Conservation (phyloP, 1,140 invertebrate genomes). For the Periplaneta americana region DNA sequence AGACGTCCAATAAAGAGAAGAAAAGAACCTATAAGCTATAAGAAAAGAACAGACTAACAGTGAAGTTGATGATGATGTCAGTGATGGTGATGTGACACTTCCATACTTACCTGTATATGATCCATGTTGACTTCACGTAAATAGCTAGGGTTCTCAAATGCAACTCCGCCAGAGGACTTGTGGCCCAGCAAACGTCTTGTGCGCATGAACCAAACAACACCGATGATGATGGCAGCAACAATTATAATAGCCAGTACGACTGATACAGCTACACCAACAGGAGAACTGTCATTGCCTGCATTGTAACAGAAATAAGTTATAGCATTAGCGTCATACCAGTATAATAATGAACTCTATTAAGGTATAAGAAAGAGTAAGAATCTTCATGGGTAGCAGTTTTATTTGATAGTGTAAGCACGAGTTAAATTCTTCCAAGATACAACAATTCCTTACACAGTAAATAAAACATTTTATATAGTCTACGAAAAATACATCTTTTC, state of each 20-base stretch:
- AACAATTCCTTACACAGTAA: no score
- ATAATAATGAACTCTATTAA: no score
- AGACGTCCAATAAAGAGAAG: neutral
- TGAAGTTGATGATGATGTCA: neutral
- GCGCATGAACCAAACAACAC: slow-evolving; percentile 58
- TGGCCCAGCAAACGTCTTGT: slow-evolving; percentile 49
- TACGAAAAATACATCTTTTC: no score
- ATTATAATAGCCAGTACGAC: slow-evolving; percentile 57
- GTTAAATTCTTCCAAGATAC: no score
- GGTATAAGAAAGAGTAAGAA: no score
- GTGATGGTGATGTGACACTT: neutral
- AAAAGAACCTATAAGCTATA: neutral
- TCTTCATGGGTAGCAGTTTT: no score
- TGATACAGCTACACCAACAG: slow-evolving; percentile 56
- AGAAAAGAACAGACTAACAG: neutral
- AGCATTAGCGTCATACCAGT: no score
- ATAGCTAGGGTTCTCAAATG: slow-evolving; percentile 83
- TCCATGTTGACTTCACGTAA: slow-evolving; percentile 68
- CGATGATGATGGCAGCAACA: slow-evolving; percentile 54
- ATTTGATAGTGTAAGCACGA: no score
- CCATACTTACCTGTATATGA: slow-evolving; percentile 53
- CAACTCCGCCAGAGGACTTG: slow-evolving; percentile 59
- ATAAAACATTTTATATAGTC: no score
- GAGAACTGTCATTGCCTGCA: slow-evolving; percentile 35
- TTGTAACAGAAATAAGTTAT: no score